Base-by-base conservation (phyloP, 2,888 invertebrate species). In the Drosophila tripunctata region DNA sequence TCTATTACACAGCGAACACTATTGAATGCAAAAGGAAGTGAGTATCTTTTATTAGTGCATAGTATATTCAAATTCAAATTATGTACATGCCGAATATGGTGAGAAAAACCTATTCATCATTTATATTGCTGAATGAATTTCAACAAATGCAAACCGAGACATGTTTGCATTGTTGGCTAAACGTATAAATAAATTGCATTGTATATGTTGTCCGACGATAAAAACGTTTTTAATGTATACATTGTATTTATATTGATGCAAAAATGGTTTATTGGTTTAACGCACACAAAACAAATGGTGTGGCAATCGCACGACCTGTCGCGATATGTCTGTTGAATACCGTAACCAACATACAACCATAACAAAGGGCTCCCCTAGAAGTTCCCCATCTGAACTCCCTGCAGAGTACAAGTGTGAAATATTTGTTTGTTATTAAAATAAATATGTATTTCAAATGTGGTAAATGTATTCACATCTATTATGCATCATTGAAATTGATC, bases 211-310 rank as follows among this genome's bases (percentile, higher is more conserved):
- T 30, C 2, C 19, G 19, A 2, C 27, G 44, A 50, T 78, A 65
- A 69, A 69, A 63, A 48, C 66, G 64, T 64, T 74, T 78, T 61
- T 58, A 76, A 67, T 67, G 69, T 45, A 69, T 74, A 82, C 78
- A 67, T 68, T 57, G 48, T 73, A 70, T 83, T 78, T 70, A 63
- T 67, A 60, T 75, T 67, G 75, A 41, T 41, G 58, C 54, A 51
- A 54, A 60, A 67, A 62, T 66, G 58, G 73, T 55, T 68, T 81
- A 78, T 83, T 78, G 78, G 80, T 80, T 75, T 62, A 67, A 57
- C 51, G 47, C 14, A 40, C 48, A 50, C 7, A 40, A n/a, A 33
- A 47, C 47, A 24, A 35, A 43, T 52, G 47, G 33, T 21, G 21
- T 40, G 47, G 40, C 55, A 52, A 58, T 52, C 47, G 41, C 58